Base-by-base conservation (phyloP, 2,888 invertebrate genomes). In the Cryptophagus acutangulus region DNA sequence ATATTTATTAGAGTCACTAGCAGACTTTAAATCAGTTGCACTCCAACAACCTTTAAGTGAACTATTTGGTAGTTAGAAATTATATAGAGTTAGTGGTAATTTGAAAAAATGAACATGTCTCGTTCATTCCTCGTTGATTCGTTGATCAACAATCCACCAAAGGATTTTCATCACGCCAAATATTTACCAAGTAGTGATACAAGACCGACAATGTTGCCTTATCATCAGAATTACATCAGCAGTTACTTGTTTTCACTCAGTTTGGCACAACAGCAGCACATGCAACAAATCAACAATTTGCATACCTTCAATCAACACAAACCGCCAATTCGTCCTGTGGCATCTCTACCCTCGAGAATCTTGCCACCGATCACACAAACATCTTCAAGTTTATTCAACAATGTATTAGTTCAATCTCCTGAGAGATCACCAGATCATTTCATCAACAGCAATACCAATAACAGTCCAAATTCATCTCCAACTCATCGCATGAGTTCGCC, bases 111-210 rank as follows among this genome's bases (percentile, higher is more conserved):
- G 51, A 75, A 71, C 56, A 87, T 87, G 86, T 87, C 87, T 45
- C 79, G 86, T 53, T 87, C 87, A 50, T 89, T 89, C 62, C 67
- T 87, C 40, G 85, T 89, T 61, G 88, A 88, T 61, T 82, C 87
- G 36, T 69, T 89, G 40, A 84, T 89, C 50, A 81, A 79, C 71
- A 78, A 75, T 58, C 78, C 77, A 41, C 73, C 78, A 29, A 78
- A 79, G 53, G 63, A 67, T 12, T 67, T 57, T 55, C 62, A 40
- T 66, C n/a, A n/a, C n/a, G n/a, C n/a, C n/a, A n/a, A n/a, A n/a
- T n/a, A n/a, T n/a, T n/a, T n/a, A n/a, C n/a, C n/a, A n/a, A n/a
- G n/a, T n/a, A n/a, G n/a, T n/a, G n/a, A n/a, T n/a, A 70, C 47
- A 52, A 70, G 57, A 49, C 4, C 13, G 54, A 70, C 72, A 12